Evolutionary conservation across 2,113 vertebrate species (phyloP).

Genomic region (Perccottus glenii): DNA sequence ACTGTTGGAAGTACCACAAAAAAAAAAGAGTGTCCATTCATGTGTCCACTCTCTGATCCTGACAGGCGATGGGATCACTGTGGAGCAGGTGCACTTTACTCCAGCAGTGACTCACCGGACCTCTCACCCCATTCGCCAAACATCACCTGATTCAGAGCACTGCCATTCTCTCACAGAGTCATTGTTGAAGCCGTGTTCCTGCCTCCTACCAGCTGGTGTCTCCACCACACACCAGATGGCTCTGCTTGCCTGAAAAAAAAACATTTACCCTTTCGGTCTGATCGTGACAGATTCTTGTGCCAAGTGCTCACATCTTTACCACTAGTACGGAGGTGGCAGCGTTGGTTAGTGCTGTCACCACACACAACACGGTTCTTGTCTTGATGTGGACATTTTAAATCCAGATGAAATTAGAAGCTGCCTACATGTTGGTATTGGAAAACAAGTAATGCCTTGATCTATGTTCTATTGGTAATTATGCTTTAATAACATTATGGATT

Average conservation of each 20-base stretch:
- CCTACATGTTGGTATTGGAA: background rate
- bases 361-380: slow-evolving; percentile 28
- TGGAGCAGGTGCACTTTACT: slow-evolving; percentile 26
- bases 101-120: slow-evolving; percentile 37
- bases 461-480: background rate
- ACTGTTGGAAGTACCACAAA: too few relatives aligned
- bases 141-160: slow-evolving; percentile 44
- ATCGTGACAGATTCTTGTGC: slow-evolving; percentile 57
- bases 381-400: background rate
- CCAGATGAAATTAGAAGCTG: slow-evolving; percentile 4
- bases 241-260: slow-evolving; percentile 51
- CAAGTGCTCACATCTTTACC: slow-evolving; percentile 43
- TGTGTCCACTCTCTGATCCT: background rate
- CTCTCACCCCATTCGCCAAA: slow-evolving; percentile 31
- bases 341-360: slow-evolving; percentile 42
- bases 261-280: slow-evolving; percentile 61
- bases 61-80: slow-evolving; percentile 1
- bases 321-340: slow-evolving; percentile 39
- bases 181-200: slow-evolving; percentile 44
- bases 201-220: slow-evolving; percentile 65
- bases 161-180: slow-evolving; percentile 44
- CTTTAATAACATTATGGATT: background rate
- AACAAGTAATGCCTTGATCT: background rate
- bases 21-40: background rate
- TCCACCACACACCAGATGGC: slow-evolving; percentile 72